phyloP scores from a whole-genome alignment of 2,113 vertebrate species.

The Cyrtonyx montezumae region DNA sequence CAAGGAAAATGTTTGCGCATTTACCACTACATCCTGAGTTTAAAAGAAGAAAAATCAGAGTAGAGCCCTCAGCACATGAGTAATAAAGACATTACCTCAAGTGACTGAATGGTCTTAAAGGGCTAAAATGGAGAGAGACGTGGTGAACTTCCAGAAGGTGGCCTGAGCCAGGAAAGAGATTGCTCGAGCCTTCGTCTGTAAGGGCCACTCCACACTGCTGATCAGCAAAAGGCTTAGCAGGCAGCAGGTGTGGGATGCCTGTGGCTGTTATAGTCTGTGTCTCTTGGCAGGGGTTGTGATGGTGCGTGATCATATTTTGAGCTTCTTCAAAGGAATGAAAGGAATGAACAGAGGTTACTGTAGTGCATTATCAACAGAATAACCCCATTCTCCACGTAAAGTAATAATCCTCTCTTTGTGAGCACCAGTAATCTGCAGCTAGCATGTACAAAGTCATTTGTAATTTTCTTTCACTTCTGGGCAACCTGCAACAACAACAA shows the following conservation, averaged over 20 bases:
- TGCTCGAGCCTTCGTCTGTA: conserved; percentile 31
- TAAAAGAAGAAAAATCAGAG: neutral
- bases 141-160: conserved; percentile 36
- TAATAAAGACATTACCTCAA: neutral
- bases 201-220: conserved; percentile 27
- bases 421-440: conserved; percentile 29
- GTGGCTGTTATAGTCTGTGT: neutral
- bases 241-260: conserved; percentile 65
- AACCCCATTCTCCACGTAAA: conserved; percentile 33
- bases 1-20: neutral
- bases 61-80: neutral
- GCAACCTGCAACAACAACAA: conserved; percentile 13
- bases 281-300: conserved; percentile 36
- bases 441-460: neutral
- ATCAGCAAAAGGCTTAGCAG: conserved; percentile 5
- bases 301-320: neutral
- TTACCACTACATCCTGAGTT: neutral
- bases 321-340: conserved; percentile 70
- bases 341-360: conserved; percentile 67
- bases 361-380: conserved; percentile 41
- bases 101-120: neutral
- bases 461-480: conserved; percentile 48
- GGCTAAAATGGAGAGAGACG: neutral
- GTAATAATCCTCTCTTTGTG: conserved; percentile 65
- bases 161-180: conserved; percentile 32